Conservation (phyloP, 2,888 invertebrate genomes). For the Agrochola litura region DNA sequence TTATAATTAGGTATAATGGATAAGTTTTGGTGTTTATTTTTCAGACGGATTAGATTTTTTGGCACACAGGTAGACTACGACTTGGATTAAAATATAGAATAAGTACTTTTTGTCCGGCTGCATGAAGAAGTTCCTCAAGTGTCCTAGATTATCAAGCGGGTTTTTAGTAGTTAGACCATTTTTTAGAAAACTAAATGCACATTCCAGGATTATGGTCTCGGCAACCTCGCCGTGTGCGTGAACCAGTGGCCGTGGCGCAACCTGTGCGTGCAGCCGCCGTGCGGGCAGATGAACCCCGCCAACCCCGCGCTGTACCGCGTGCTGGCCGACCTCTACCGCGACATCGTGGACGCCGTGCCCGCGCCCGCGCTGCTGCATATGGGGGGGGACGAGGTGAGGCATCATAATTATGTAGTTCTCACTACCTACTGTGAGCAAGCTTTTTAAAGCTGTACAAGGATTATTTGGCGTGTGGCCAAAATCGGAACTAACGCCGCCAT, state of each 20-base stretch:
- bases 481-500: neutral
- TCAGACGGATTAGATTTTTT: too few relatives aligned
- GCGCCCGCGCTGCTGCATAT: conserved; percentile 93
- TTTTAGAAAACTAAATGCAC: neutral
- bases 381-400: conserved; percentile 94
- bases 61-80: neutral
- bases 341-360: conserved; percentile 91
- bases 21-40: too few relatives aligned
- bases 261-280: conserved; percentile 95
- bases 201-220: conserved; percentile 89
- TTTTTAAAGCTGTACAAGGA: neutral
- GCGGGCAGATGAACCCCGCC: conserved; percentile 95
- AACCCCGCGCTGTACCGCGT: conserved; percentile 93
- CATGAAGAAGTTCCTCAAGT: neutral
- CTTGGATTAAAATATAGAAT: neutral
- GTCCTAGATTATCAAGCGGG: too few relatives aligned
- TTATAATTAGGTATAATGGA: too few relatives aligned
- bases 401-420: conserved; percentile 79
- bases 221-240: conserved; percentile 93
- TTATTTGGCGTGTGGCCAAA: neutral
- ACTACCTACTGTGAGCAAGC: neutral
- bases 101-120: neutral
- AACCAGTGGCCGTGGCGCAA: conserved; percentile 93
- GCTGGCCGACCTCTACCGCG: conserved; percentile 92
- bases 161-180: neutral